Evolutionary conservation across 2,113 vertebrate genomes (phyloP), one percentile per base, ranked within the genome.

Genomic region (Ochotona princeps): DNA sequence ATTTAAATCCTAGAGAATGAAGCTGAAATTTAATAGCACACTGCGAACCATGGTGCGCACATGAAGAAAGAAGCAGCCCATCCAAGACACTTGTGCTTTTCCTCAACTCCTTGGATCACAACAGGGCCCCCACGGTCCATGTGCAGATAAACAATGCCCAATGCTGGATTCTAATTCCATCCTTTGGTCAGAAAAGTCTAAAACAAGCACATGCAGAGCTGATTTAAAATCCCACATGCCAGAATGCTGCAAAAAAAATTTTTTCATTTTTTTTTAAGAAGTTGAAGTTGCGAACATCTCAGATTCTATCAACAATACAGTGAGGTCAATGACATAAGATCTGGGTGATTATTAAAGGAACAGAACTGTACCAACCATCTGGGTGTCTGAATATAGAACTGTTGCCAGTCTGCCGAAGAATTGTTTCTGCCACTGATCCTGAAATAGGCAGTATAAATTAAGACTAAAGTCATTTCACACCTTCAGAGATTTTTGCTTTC

Each of bases 41-140:
- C 98, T 47, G 97, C 98, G 89, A 98, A 97, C 83, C 54, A 57
- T 13, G 18, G 14, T 57, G 14, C 15, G 99, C 97, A 99, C 98
- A 0, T 99, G 98, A 98, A 96, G 96, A 44, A 44, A 44, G 38
- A 63, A 98, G 98, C 6, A 99, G 99, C 81, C 98, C 99, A 78
- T 98, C 98, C 20, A 99, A 92, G 98, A 99, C 89, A 98, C 98
- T 1, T 98, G 98, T 91, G 98, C 98, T 4, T 99, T 85, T 98
- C 17, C 97, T 98, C 92, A 98, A 97, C 23, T 99, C 98, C 1
- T 98, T 99, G 94, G 99, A 99, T 86, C 98, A 99, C 0, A 97
- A 98, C 23, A 97, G 96, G 32, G 98, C 97, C 11, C 97, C 98
- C 0, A 92, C 97, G 90, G 97, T 98, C 60, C 98, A 98, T 0